These are phyloP conservation scores for Rhizoglyphus robini DNA, from an alignment of 1,140 invertebrate species.

Conservation along the genomic window DNA sequence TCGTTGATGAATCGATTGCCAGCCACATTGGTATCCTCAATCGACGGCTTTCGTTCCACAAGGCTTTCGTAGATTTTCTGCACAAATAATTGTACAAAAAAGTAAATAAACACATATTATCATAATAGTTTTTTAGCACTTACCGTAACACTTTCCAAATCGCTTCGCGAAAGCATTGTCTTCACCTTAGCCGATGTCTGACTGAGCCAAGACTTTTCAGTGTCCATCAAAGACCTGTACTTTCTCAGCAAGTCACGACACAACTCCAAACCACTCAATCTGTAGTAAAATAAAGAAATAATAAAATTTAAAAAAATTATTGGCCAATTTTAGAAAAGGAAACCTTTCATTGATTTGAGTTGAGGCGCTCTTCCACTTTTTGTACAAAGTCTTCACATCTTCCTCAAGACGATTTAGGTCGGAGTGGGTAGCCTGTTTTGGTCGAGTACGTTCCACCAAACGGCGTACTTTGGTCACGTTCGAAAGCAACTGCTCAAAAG, in stretches of 20 bases:
- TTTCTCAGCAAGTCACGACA: constrained; percentile 69
- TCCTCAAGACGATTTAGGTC: constrained; percentile 87
- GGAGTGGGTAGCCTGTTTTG: constrained; percentile 47
- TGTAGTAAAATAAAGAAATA: constrained; percentile 34
- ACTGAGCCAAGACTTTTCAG: constrained; percentile 73
- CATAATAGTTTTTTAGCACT: constrained; percentile 27
- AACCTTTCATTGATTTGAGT: constrained; percentile 76
- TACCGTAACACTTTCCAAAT: constrained; percentile 61
- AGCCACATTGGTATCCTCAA: constrained; percentile 86
- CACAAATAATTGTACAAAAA: constrained; percentile 29
- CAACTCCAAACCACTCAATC: constrained; percentile 66
- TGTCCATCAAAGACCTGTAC: constrained; percentile 67
- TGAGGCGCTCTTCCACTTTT: constrained; percentile 78
- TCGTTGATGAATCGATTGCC: constrained; percentile 90
- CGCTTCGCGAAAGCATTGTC: constrained; percentile 21
- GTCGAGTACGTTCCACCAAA: constrained; percentile 67
- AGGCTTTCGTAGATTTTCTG: constrained; percentile 78
- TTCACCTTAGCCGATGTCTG: constrained; percentile 59
- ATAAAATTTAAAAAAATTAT: constrained; percentile 8
- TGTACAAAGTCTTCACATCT: constrained; percentile 71
- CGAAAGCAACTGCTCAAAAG: constrained; percentile 76
- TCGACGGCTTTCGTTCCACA: constrained; percentile 72
- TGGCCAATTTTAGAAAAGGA: constrained; percentile 18
- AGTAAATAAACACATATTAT: constrained; percentile 12
- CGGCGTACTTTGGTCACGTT: constrained; percentile 71